Evolutionary conservation across 2,888 invertebrate genomes (phyloP).

Genomic region (Ommatoiulus sabulosus): DNA sequence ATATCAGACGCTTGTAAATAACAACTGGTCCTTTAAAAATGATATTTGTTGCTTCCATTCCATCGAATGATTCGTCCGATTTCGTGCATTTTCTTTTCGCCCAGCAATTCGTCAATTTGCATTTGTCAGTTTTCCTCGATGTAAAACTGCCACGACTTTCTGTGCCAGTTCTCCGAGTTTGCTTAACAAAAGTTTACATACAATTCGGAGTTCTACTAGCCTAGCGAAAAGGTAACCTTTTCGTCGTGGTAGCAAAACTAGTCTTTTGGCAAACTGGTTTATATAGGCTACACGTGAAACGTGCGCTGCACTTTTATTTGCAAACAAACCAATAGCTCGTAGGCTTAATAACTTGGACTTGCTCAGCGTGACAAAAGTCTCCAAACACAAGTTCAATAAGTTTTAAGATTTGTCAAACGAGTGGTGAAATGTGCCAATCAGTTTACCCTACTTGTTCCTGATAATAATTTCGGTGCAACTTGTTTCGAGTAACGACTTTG

Average conservation of each 20-base stretch:
- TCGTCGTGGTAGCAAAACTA: neutral
- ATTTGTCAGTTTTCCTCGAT: neutral
- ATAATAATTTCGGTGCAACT: too few species aligned
- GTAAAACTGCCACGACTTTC: neutral
- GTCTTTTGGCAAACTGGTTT: conserved; percentile 14
- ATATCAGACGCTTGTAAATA: neutral
- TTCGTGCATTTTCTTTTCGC: too few species aligned
- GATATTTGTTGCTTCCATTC: neutral
- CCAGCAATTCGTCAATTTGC: neutral
- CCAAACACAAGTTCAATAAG: neutral
- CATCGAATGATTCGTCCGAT: neutral
- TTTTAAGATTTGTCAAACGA: neutral
- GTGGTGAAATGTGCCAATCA: too few species aligned
- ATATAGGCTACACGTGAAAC: conserved; percentile 13
- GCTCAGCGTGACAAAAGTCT: neutral
- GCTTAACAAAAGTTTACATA: conserved; percentile 6
- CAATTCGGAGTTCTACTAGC: conserved; percentile 34
- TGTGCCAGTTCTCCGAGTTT: conserved; percentile 6
- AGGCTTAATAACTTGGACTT: neutral
- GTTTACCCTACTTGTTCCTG: too few species aligned
- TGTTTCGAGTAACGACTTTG: too few species aligned
- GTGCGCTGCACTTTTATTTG: conserved; percentile 28
- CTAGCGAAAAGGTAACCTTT: conserved; percentile 28
- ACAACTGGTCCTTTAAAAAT: neutral
- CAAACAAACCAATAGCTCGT: neutral